These are phyloP conservation scores for Pterostichus madidus DNA, from an alignment of 2,888 invertebrate species.

Conservation along the genomic window DNA sequence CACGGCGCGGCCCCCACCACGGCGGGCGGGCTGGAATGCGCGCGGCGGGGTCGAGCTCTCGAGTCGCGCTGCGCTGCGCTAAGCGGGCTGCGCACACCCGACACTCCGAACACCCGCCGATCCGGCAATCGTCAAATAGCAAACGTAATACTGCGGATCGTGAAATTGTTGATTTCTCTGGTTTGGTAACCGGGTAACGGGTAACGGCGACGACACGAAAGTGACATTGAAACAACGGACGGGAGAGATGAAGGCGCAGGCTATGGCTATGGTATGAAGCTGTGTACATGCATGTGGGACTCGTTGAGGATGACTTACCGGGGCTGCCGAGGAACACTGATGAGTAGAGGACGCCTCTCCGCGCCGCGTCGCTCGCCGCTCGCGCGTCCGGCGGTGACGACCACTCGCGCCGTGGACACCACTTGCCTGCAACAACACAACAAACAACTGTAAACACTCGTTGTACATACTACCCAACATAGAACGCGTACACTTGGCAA, in stretches of 20 bases:
- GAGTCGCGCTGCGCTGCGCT: constrained; percentile 35
- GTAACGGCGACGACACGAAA: constrained; percentile 37
- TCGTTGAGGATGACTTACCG: constrained; percentile 81
- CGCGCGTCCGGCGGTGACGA: constrained; percentile 91
- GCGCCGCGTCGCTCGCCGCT: constrained; percentile 85
- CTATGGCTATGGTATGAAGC: background rate
- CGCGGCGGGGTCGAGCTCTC: constrained; percentile 68
- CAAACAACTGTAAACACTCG: constrained; percentile 33
- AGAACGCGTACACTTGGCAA: background rate
- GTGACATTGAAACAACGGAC: background rate
- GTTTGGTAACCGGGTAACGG: no score
- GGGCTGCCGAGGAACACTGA: constrained; percentile 96
- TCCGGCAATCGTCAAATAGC: no score
- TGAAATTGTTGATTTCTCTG: constrained; percentile 62
- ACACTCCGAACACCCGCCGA: constrained; percentile 45
- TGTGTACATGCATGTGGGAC: constrained; percentile 23
- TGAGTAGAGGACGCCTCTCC: constrained; percentile 92
- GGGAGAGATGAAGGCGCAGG: background rate
- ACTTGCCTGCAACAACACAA: constrained; percentile 86
- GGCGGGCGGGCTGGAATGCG: constrained; percentile 69
- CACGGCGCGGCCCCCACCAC: constrained; percentile 67
- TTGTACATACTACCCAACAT: background rate
- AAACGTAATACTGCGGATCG: constrained; percentile 72
- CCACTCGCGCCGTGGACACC: constrained; percentile 95
- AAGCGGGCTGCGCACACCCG: background rate